Evolutionary conservation across 1,140 invertebrate species (phyloP).

Genomic region (Arion vulgaris): DNA sequence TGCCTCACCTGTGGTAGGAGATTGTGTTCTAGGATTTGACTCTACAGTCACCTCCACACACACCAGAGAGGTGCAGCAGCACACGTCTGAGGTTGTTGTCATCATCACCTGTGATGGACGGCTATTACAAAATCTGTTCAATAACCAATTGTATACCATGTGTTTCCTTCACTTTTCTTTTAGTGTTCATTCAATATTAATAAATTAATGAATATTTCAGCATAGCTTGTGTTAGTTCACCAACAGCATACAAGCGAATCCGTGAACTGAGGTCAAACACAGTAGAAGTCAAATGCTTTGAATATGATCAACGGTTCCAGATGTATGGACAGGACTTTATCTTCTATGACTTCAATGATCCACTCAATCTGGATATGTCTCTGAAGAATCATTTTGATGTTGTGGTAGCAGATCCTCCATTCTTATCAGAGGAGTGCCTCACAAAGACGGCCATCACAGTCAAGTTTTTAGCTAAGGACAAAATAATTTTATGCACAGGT

Average conservation of each 20-base stretch:
- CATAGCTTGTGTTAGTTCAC: conserved; percentile 91
- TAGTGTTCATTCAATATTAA: too few species aligned
- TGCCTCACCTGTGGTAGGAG: too few species aligned
- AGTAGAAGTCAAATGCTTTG: conserved; percentile 60
- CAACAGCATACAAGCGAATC: conserved; percentile 83
- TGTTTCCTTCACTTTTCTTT: too few species aligned
- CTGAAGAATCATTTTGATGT: conserved; percentile 82
- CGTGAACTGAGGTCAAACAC: conserved; percentile 59
- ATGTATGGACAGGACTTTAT: conserved; percentile 86
- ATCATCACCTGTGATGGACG: too few species aligned
- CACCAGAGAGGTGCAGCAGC: too few species aligned
- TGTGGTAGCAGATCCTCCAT: conserved; percentile 94
- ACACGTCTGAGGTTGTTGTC: too few species aligned
- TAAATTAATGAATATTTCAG: conserved; percentile 52
- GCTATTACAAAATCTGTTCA: too few species aligned
- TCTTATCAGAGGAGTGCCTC: conserved; percentile 93
- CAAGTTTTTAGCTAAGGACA: conserved; percentile 82
- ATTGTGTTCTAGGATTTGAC: too few species aligned
- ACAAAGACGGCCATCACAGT: conserved; percentile 86
- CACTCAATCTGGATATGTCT: conserved; percentile 80
- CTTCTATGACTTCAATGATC: conserved; percentile 90
- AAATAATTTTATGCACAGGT: conserved; percentile 93
- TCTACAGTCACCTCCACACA: too few species aligned
- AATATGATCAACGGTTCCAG: conserved; percentile 87
- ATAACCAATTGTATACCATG: too few species aligned